These are phyloP conservation scores for Rhabdomys pumilio DNA, from an alignment of 2,797 vertebrate species.

Conservation along the genomic window DNA sequence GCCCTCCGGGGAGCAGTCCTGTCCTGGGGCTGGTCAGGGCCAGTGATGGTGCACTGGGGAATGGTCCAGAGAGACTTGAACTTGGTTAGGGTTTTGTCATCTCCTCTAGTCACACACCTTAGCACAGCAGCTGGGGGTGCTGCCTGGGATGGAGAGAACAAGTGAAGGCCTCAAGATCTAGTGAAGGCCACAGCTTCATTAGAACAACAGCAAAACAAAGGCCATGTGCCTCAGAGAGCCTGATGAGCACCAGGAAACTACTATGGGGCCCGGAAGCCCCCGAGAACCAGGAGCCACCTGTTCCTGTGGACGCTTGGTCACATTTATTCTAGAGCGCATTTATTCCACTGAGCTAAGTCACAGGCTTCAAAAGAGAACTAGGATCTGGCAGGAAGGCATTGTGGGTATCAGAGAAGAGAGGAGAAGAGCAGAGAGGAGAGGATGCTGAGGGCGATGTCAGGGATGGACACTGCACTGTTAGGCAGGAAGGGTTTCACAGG, in stretches of 20 bases:
- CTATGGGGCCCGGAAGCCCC: not conserved
- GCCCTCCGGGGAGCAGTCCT: not conserved
- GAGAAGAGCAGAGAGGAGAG: no score
- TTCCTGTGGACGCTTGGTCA: not conserved
- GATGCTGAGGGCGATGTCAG: not conserved
- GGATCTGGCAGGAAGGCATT: not conserved
- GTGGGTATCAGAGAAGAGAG: not conserved
- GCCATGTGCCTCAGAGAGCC: not conserved
- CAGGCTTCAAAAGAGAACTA: not conserved
- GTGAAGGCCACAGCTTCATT: not conserved
- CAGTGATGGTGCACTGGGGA: not conserved
- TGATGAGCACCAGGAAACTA: not conserved
- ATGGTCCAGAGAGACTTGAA: not conserved
- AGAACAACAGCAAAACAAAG: not conserved
- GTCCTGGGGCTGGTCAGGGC: conserved; percentile 37
- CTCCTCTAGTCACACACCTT: not conserved
- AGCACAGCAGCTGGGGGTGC: not conserved
- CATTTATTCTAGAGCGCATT: not conserved
- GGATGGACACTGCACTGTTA: not conserved
- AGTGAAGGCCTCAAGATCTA: not conserved
- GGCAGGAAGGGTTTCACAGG: not conserved
- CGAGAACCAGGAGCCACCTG: not conserved
- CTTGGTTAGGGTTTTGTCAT: not conserved
- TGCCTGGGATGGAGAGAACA: not conserved
- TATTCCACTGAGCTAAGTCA: not conserved